phyloP scores from a whole-genome alignment of 2,888 invertebrate genomes.

The Scotopteryx bipunctaria region DNA sequence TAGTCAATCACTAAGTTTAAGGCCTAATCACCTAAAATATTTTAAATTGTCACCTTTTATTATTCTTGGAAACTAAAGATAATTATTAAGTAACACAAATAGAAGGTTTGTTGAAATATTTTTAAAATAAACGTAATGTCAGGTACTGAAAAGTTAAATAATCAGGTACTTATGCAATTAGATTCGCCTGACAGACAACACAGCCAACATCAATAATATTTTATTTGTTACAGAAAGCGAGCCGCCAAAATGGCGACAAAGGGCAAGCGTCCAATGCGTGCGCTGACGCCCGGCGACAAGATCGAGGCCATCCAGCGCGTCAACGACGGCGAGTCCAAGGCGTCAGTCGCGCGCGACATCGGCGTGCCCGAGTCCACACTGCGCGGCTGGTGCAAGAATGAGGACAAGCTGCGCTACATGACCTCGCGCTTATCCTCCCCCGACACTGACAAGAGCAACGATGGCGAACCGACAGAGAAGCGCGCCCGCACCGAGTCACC shows the following conservation, averaged over 20 bases:
- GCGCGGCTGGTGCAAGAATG: slow-evolving; percentile 94
- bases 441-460: slow-evolving; percentile 85
- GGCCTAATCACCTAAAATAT: too few relatives aligned
- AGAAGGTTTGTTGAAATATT: too few relatives aligned
- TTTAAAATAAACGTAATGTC: too few relatives aligned
- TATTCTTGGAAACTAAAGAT: too few relatives aligned
- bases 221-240: slow-evolving; percentile 65
- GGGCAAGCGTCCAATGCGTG: slow-evolving; percentile 91
- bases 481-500: slow-evolving; percentile 75
- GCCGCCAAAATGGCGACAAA: slow-evolving; percentile 85
- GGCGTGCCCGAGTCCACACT: slow-evolving; percentile 94
- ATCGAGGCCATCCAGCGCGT: slow-evolving; percentile 92
- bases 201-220: too few relatives aligned
- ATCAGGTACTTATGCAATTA: too few relatives aligned
- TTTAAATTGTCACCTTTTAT: too few relatives aligned
- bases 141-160: too few relatives aligned
- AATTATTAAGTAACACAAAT: too few relatives aligned
- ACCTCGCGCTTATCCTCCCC: slow-evolving; percentile 88
- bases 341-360: slow-evolving; percentile 92
- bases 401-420: slow-evolving; percentile 88
- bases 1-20: too few relatives aligned
- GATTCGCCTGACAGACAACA: not conserved
- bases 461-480: slow-evolving; percentile 73
- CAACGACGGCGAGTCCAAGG: slow-evolving; percentile 93
- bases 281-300: slow-evolving; percentile 90